Base-by-base conservation (phyloP, 2,113 vertebrate species). In the Girardinichthys multiradiatus region DNA sequence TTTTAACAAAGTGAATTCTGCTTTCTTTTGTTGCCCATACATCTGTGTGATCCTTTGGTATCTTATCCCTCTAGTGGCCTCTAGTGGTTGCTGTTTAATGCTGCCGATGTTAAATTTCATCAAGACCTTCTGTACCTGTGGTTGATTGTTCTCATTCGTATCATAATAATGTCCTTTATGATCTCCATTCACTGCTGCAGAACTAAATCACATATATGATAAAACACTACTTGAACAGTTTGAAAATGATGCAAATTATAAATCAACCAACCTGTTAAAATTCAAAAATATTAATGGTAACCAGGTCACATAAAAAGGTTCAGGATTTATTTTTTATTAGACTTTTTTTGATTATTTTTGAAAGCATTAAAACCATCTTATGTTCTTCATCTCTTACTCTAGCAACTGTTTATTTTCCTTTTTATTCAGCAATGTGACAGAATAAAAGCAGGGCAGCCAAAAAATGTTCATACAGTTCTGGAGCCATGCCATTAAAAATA, bases 1-100 rank as follows among this genome's bases (percentile, higher is more conserved):
- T 51, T 51, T 51, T 19, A 39, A 24, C 48, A 51, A n/a, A 51
- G 19, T 24, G 48, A n/a, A 51, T 7, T 24, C 24, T 51, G 48
- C 48, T 21, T 51, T 51, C 48, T 51, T 51, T 51, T 51, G 48
- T n/a, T 51, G 48, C 48, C 48, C 67, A 51, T 39, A 26, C 33
- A 30, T 29, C n/a, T 39, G 14, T 31, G 57, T 37, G 30, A 57
- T n/a, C 17, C 61, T 13, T 31, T 70, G 74, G 54, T 80, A 58
- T 65, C 26, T 29, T 65, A 39, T 75, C 72, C 64, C 74, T 91
- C 71, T 91, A 89, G 88, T 79, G 87, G 87, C 89, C 91, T 93
- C 92, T 91, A 88, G 91, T 87, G 92, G 90, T 61, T 39, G 24
- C 1, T 8, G 14, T n/a, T 1, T 58, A 59, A 76, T 65, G 61